Conservation (phyloP, 2,797 vertebrate genomes). For the Agapornis canus region DNA sequence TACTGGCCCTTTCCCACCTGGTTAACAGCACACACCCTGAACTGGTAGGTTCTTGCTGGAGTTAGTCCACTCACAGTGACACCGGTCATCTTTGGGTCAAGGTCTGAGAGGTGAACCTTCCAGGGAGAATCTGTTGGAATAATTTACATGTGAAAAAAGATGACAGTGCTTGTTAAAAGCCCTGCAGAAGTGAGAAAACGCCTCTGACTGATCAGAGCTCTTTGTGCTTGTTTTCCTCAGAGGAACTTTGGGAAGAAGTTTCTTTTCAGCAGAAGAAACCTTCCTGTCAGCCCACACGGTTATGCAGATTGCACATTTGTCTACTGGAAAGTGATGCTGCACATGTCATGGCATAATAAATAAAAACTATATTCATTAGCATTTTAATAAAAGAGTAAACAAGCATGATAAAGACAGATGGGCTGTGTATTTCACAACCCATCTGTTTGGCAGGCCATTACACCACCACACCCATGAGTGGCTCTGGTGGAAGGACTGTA, state of each 20-base stretch:
- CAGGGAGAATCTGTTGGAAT: slow-evolving; percentile 89
- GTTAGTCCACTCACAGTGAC: slow-evolving; percentile 89
- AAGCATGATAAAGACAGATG: slow-evolving; percentile 79
- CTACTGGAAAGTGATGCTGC: slow-evolving; percentile 71
- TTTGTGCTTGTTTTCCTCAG: not conserved
- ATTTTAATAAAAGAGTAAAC: slow-evolving; percentile 81
- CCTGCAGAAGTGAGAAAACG: not conserved
- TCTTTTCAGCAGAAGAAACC: slow-evolving; percentile 25
- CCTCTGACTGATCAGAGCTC: not conserved
- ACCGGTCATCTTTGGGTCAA: slow-evolving; percentile 81
- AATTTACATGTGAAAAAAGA: not conserved
- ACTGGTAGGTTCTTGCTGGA: slow-evolving; percentile 94
- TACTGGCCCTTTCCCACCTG: slow-evolving; percentile 94
- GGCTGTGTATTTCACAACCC: slow-evolving; percentile 70
- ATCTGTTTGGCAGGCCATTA: slow-evolving; percentile 74
- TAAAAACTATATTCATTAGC: slow-evolving; percentile 81
- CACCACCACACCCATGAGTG: slow-evolving; percentile 62
- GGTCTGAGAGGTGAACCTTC: slow-evolving; percentile 90
- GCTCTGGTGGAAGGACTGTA: slow-evolving; percentile 61
- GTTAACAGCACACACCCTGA: slow-evolving; percentile 93
- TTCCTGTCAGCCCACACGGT: slow-evolving; percentile 51
- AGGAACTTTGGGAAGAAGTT: slow-evolving; percentile 57
- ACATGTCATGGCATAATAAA: slow-evolving; percentile 75
- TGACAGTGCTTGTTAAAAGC: not conserved
- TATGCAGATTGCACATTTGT: slow-evolving; percentile 64